Conservation (phyloP, 2,888 invertebrate genomes). For the Orthosia cruda region DNA sequence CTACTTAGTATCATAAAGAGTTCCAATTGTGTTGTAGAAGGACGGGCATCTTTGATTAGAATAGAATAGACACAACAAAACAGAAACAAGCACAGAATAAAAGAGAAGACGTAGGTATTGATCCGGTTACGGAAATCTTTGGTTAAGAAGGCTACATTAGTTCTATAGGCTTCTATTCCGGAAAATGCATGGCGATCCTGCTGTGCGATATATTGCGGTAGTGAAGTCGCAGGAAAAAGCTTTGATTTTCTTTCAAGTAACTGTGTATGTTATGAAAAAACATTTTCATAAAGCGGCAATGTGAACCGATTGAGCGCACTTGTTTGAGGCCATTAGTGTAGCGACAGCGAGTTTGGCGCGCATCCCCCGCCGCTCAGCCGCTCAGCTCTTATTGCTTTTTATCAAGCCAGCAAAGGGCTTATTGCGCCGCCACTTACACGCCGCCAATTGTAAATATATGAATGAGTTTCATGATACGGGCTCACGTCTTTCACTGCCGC, state of each 20-base stretch:
- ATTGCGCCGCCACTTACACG: conserved; percentile 29
- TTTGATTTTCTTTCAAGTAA: conserved; percentile 10
- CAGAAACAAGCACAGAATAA: no score
- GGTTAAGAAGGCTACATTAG: no score
- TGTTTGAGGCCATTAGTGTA: conserved; percentile 42
- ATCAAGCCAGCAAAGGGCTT: conserved; percentile 48
- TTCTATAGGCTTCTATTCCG: no score
- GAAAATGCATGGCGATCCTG: no score
- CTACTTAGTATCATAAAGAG: no score
- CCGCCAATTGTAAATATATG: conserved; percentile 27
- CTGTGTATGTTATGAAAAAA: neutral
- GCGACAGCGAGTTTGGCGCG: conserved; percentile 33
- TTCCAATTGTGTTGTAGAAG: no score
- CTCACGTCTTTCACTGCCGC: neutral
- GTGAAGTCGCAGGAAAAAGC: no score
- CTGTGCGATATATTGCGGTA: no score
- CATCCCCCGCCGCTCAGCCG: conserved; percentile 17
- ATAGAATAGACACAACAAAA: no score
- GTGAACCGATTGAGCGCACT: conserved; percentile 21
- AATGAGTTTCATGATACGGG: conserved; percentile 25
- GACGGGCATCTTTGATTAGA: no score
- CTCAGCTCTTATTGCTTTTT: conserved; percentile 59
- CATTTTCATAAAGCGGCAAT: conserved; percentile 5
- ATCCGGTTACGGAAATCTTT: no score
- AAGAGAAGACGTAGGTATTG: no score